phyloP scores from a whole-genome alignment of 2,888 invertebrate species.

The Ypsolopha sequella region DNA sequence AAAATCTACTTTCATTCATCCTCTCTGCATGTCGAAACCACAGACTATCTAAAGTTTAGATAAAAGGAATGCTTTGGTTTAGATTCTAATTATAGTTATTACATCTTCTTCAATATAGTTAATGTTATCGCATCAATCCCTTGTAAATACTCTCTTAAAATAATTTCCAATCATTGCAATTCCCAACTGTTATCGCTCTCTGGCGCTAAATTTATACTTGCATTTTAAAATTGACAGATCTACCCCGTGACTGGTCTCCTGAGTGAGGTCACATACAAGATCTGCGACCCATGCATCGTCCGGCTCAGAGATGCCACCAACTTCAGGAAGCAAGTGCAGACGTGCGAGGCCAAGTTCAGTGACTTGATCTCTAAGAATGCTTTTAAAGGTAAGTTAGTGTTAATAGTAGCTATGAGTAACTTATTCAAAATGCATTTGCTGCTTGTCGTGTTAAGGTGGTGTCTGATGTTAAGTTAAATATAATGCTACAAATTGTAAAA shows the following conservation, averaged over 20 bases:
- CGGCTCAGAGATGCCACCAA: constrained; percentile 29
- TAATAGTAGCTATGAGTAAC: too few species aligned
- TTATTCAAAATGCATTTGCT: background rate
- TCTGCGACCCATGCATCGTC: constrained; percentile 34
- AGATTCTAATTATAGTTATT: too few species aligned
- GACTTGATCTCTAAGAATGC: constrained; percentile 25
- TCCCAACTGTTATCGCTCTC: background rate
- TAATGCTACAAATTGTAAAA: too few species aligned
- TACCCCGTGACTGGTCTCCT: constrained; percentile 25
- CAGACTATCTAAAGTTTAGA: too few species aligned
- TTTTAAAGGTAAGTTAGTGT: constrained; percentile 21
- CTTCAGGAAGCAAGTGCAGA: constrained; percentile 36
- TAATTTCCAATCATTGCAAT: background rate
- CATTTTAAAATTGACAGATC: constrained; percentile 18
- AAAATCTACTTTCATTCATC: too few species aligned
- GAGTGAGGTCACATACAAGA: constrained; percentile 28
- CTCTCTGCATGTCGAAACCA: too few species aligned
- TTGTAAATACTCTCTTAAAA: background rate
- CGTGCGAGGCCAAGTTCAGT: constrained; percentile 35
- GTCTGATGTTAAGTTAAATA: background rate
- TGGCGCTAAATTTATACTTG: background rate
- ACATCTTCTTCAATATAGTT: background rate
- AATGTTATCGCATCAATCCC: background rate
- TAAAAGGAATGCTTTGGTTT: too few species aligned
- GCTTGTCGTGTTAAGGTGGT: background rate